phyloP scores from a whole-genome alignment of 1,140 invertebrate species.

The Neodiprion fabricii region DNA sequence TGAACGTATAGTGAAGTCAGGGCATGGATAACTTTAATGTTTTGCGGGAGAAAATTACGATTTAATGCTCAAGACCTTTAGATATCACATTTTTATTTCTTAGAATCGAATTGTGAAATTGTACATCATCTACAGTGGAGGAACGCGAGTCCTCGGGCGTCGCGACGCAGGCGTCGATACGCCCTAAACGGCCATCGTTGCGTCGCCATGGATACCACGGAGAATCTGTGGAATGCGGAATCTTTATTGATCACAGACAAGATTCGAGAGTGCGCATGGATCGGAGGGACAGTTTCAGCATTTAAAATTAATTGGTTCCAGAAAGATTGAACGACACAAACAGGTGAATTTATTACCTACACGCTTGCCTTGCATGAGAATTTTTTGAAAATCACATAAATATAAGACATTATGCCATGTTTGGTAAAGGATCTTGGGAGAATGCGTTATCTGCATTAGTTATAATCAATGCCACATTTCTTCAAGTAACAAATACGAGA shows the following conservation, averaged over 20 bases:
- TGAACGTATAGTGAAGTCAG: no score
- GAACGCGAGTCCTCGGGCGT: not conserved
- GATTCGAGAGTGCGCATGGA: not conserved
- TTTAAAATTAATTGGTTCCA: conserved; percentile 2
- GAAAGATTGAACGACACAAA: not conserved
- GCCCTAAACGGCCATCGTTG: conserved; percentile 48
- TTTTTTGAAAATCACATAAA: no score
- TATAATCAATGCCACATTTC: not conserved
- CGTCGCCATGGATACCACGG: conserved; percentile 51
- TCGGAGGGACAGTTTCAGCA: no score
- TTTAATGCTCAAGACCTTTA: no score
- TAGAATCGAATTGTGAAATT: no score
- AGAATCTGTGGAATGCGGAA: conserved; percentile 44
- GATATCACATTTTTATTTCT: no score
- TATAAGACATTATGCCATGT: not conserved
- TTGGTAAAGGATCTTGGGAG: not conserved
- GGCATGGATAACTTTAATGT: no score
- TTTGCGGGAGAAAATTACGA: no score
- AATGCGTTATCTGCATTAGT: not conserved
- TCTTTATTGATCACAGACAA: conserved; percentile 39
- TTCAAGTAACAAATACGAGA: conserved; percentile 27
- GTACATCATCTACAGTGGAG: no score
- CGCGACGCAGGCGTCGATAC: conserved; percentile 48
- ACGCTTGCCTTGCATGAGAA: no score
- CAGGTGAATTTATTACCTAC: no score